Base-by-base conservation (phyloP, 1,140 invertebrate genomes). In the Piezodorus guildinii region DNA sequence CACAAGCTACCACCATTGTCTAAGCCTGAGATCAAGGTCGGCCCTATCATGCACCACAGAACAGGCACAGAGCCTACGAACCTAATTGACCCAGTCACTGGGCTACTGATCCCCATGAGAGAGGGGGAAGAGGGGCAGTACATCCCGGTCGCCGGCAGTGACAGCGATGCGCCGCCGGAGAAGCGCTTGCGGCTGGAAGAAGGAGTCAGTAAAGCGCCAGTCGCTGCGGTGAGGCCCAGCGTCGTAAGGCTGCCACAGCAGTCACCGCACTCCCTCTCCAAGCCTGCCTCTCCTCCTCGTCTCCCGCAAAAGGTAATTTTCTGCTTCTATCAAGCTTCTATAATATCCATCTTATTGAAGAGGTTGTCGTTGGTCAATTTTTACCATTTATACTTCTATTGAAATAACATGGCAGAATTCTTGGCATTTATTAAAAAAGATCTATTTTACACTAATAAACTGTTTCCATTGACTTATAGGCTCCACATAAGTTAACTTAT, bases 41-140 rank as follows among this genome's bases (percentile, higher is more conserved):
- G 34, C 12, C 34, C 52, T 25, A 15, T 56, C 17, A 56, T 56
- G 19, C 17, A 19, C 1, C 52, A 56, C 6, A 56, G 52, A 14
- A 3, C 19, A 3, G 52, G 52, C 21, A 68, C 74, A 30, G 83
- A 84, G 68, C 80, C 82, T 1, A 83, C 79, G 69, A 80, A 77
- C 15, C 71, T 88, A 12, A 85, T 88, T 25, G 87, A 89, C 76
- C 86, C 87, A 0, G 85, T 87, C 0, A 90, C 86, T 1, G 88
- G 87, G 12, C 77, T 86, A 68, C 74, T 90, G 45, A 85, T 83
- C 52, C 83, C 81, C 0, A 83, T 86, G 79, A 75, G 82, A 68
- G 83, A 86, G 68, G 84, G 82, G 34, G 85, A 86, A 70, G 86
- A 88, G 70, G 85, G 83, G 17, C 81, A 81, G 60, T 85, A 86